A percentile compares a stretch with the other conserved stretches of the same genome.
These are phyloP conservation scores for Pardosa pseudoannulata DNA, from an alignment of 2,888 invertebrate species.

Conservation along the genomic window DNA sequence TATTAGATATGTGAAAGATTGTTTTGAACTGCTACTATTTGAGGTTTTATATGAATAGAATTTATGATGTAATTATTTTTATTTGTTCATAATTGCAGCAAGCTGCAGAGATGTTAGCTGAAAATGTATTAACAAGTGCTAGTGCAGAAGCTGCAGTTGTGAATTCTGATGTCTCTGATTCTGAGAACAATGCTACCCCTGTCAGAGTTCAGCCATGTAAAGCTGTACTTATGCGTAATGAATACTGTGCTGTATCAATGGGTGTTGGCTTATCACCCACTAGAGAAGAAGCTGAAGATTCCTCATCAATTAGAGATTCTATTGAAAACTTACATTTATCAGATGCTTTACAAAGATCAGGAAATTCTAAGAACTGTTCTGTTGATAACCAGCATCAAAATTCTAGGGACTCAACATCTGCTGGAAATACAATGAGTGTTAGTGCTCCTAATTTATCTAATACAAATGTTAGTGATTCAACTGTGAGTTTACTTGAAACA, in stretches of 20 bases:
- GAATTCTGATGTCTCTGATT: conserved; percentile 50
- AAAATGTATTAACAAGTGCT: conserved; percentile 86
- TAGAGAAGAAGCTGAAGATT: conserved; percentile 74
- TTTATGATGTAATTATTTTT: background rate
- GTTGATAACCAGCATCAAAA: conserved; percentile 67
- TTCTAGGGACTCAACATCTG: conserved; percentile 79
- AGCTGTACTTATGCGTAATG: conserved; percentile 53
- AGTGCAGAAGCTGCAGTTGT: conserved; percentile 82
- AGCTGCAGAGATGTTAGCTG: conserved; percentile 92
- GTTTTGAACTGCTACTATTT: no score
- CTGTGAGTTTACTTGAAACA: conserved; percentile 87
- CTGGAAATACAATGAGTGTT: conserved; percentile 86
- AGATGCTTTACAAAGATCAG: conserved; percentile 20
- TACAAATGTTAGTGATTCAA: conserved; percentile 79
- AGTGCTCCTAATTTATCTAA: conserved; percentile 93
- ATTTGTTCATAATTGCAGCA: conserved; percentile 79
- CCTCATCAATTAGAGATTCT: conserved; percentile 35
- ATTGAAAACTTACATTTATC: conserved; percentile 56
- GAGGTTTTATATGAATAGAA: no score
- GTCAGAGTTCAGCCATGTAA: conserved; percentile 56
- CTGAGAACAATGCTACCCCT: conserved; percentile 56
- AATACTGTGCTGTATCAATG: conserved; percentile 47
- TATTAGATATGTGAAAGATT: no score
- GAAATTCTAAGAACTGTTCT: conserved; percentile 29
- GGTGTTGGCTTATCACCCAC: conserved; percentile 73